Evolutionary conservation across 2,888 invertebrate species (phyloP).

Genomic region (Scaptomyza flava): DNA sequence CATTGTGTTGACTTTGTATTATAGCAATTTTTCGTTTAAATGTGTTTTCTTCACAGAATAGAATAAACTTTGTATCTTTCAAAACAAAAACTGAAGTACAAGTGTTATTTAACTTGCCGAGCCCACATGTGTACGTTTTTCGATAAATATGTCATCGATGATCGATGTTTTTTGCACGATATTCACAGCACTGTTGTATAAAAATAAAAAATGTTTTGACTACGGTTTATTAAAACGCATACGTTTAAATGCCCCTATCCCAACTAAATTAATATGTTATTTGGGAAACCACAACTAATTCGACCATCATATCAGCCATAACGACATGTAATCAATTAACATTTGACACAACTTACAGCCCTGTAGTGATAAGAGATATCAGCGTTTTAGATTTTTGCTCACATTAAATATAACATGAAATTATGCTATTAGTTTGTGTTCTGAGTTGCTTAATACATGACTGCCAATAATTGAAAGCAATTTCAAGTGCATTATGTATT

Average conservation of each 20-base stretch:
- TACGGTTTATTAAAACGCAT: no score
- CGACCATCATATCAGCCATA: background rate
- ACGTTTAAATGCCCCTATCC: no score
- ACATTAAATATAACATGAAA: background rate
- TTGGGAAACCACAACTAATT: background rate
- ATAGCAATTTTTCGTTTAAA: background rate
- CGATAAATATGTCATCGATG: slow-evolving; percentile 37
- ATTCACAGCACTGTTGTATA: slow-evolving; percentile 1
- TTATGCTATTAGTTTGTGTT: slow-evolving; percentile 11
- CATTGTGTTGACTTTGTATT: slow-evolving; percentile 16
- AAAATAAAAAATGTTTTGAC: no score
- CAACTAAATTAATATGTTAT: background rate
- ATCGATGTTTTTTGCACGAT: no score
- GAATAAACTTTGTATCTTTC: slow-evolving; percentile 8
- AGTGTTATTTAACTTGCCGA: slow-evolving; percentile 53
- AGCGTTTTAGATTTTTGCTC: slow-evolving; percentile 29
- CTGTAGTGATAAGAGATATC: slow-evolving; percentile 26
- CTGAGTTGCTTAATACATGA: slow-evolving; percentile 1
- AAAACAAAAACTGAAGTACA: slow-evolving; percentile 23
- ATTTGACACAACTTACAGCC: slow-evolving; percentile 26
- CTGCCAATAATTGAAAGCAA: background rate
- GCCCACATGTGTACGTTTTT: slow-evolving; percentile 42
- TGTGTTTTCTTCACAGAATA: slow-evolving; percentile 5
- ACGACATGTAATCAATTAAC: slow-evolving; percentile 8
- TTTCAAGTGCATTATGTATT: slow-evolving; percentile 12